Evolutionary conservation across 2,113 vertebrate species (phyloP).

Genomic region (Globicephala melas): DNA sequence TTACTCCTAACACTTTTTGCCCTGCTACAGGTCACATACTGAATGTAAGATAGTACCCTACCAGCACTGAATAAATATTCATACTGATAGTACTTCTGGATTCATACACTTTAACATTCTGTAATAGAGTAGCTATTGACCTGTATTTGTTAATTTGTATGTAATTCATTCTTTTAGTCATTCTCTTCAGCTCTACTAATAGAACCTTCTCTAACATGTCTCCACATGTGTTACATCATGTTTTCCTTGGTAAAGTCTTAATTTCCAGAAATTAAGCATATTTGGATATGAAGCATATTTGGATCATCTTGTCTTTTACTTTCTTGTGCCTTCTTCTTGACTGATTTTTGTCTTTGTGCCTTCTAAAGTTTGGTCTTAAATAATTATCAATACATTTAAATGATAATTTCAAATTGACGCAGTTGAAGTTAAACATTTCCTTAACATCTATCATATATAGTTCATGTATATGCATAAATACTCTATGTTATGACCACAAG

Average conservation of each 20-base stretch:
- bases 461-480: neutral
- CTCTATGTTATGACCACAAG: neutral
- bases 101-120: neutral
- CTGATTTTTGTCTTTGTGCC: neutral
- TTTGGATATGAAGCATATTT: constrained; percentile 1
- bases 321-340: neutral
- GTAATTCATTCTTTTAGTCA: neutral
- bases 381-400: neutral
- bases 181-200: neutral
- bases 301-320: neutral
- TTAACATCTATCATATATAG: neutral
- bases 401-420: neutral
- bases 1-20: neutral
- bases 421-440: neutral
- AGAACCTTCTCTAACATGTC: neutral
- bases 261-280: neutral
- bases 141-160: constrained; percentile 6
- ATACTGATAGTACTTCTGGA: neutral
- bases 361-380: neutral
- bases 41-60: neutral
- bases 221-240: neutral
- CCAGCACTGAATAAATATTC: neutral
- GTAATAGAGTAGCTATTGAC: neutral
- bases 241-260: neutral
- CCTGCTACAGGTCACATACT: neutral